Evolutionary conservation across 1,140 invertebrate genomes (phyloP), one percentile per base, ranked within the genome.

Genomic region (Parapsyche elsis): DNA sequence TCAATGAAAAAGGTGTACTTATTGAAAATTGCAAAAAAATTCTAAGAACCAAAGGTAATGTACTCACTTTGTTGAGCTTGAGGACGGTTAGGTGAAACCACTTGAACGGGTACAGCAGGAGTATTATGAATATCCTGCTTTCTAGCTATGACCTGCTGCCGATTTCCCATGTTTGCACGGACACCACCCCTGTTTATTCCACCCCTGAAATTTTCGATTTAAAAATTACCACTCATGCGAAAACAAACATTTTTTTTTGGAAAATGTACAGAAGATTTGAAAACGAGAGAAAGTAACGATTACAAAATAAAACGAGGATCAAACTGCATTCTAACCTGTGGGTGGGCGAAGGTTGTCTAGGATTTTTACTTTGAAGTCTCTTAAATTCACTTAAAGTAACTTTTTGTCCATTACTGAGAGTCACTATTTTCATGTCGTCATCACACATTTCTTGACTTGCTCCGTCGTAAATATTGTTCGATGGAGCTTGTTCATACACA

Each of bases 311-410:
- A 7, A 46, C 7, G 14, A 75, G 24, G 44, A 46, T 9, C 2
- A 10, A 49, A 45, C 5, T 16, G 59, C 1, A 38, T 71, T 5
- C 16, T 5, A 70, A 78, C 77, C 49, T 23, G 23, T 74, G 49
- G 19, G 79, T 26, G 14, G 80, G 59, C 1, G 75, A 77, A n/a
- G 75, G 24, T 49, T 74, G 71, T 53, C 79, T 77, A 12, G 70
- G 61, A 46, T 64, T 82, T 45, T 76, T 80, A 30, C 59, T 74
- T 74, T 87, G 87, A 76, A 88, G 83, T 53, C 87, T 83, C 73
- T 86, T 88, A 75, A 86, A 89, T 71, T 89, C 88, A 0, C 87
- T 87, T 23, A 89, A 73, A 5, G 87, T 86, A 9, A 89, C 86
- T 74, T 86, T 85, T 74, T 88, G 87, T 10, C 88, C 88, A 73